phyloP scores from a whole-genome alignment of 1,140 invertebrate genomes.

The Batillaria attramentaria region DNA sequence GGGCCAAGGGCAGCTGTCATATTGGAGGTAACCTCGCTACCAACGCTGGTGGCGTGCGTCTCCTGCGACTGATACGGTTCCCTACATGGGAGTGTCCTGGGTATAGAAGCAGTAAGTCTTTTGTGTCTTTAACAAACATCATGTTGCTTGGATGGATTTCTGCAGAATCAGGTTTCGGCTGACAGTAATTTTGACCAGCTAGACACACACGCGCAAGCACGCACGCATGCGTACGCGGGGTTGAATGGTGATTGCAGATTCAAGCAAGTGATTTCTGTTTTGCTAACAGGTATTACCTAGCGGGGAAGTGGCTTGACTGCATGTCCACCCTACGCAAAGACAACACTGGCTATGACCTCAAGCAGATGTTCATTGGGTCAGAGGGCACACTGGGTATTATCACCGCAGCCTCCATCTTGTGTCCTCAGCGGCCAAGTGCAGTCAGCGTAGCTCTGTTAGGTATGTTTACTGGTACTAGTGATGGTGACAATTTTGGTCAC shows the following conservation, averaged over 20 bases:
- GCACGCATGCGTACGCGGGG: too few relatives aligned
- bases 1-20: constrained; percentile 96
- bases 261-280: neutral
- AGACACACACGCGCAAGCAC: too few relatives aligned
- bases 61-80: constrained; percentile 97
- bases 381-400: constrained; percentile 97
- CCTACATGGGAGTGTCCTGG: constrained; percentile 91
- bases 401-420: constrained; percentile 92
- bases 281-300: constrained; percentile 84
- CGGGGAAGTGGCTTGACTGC: constrained; percentile 87
- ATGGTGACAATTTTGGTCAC: too few relatives aligned
- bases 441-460: constrained; percentile 91
- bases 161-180: too few relatives aligned
- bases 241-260: too few relatives aligned
- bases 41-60: constrained; percentile 95
- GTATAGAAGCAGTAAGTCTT: constrained; percentile 87
- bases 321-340: constrained; percentile 93
- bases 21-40: constrained; percentile 98
- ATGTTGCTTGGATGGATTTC: too few relatives aligned
- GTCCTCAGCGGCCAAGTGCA: constrained; percentile 85
- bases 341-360: constrained; percentile 97
- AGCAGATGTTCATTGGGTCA: constrained; percentile 97
- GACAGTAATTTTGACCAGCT: too few relatives aligned
- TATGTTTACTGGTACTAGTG: too few relatives aligned
- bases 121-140: too few relatives aligned